Evolutionary conservation across 2,797 vertebrate species (phyloP).

Genomic region (Molossus alvarezi): DNA sequence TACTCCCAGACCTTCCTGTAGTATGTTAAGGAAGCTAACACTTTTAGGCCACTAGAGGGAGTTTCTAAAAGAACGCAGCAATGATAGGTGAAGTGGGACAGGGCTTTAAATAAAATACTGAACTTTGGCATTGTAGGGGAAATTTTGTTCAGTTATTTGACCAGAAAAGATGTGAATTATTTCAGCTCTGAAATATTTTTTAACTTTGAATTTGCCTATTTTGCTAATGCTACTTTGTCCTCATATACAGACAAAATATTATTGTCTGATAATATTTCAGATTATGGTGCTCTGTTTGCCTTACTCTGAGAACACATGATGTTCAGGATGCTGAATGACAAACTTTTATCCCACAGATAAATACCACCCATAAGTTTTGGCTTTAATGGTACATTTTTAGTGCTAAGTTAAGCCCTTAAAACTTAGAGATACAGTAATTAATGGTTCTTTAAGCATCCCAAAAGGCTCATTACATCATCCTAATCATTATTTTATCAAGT

Average conservation of each 20-base stretch:
- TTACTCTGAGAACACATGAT: neutral
- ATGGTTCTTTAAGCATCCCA: neutral
- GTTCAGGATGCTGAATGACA: neutral
- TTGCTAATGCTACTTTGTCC: neutral
- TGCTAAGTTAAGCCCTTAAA: neutral
- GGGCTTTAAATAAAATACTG: neutral
- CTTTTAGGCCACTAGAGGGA: neutral
- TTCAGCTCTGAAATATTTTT: slow-evolving; percentile 55
- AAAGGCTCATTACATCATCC: neutral
- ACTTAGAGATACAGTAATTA: neutral
- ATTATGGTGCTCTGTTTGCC: neutral
- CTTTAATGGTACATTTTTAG: neutral
- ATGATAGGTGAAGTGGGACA: neutral
- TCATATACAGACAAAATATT: neutral
- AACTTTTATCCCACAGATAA: neutral
- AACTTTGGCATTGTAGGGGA: neutral
- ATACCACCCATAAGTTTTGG: neutral
- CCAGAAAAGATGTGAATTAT: neutral
- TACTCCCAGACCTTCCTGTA: neutral
- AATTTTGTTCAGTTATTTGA: neutral
- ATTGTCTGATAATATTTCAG: neutral
- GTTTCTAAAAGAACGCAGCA: neutral
- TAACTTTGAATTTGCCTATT: neutral
- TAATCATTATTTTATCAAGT: neutral
- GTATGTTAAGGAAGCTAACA: neutral